Percentiles rank a stretch among this genome's conserved stretches.
These are phyloP conservation scores for Semotilus atromaculatus DNA, from an alignment of 2,797 vertebrate genomes.

Conservation along the genomic window DNA sequence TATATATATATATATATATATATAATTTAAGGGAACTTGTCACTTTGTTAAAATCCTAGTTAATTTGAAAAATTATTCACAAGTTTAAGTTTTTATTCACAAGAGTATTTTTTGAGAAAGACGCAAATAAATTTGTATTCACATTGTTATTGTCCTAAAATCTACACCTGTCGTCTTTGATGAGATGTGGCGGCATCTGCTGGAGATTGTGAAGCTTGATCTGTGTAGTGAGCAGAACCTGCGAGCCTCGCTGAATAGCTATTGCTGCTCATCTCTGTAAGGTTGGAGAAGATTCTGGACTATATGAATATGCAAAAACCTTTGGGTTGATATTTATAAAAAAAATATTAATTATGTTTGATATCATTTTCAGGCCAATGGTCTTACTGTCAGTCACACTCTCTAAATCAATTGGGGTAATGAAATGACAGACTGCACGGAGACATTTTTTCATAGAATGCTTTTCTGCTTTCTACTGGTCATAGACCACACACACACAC, in stretches of 20 bases:
- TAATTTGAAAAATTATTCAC: not conserved
- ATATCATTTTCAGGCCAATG: not conserved
- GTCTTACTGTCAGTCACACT: not conserved
- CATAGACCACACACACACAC: not conserved
- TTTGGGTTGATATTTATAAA: not conserved
- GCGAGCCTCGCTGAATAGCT: not conserved
- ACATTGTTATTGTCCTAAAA: not conserved
- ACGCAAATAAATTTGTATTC: not conserved
- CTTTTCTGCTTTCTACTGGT: not conserved
- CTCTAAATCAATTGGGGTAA: not conserved
- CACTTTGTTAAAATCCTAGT: not conserved
- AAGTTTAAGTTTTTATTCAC: too few species aligned
- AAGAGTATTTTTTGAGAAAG: not conserved
- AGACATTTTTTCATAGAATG: not conserved
- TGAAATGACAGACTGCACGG: not conserved
- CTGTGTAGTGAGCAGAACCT: too few species aligned
- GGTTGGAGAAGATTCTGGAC: not conserved
- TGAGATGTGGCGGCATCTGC: conserved; percentile 13
- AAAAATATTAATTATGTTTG: not conserved
- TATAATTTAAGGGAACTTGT: not conserved
- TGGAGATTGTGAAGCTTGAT: not conserved
- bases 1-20: too few species aligned
- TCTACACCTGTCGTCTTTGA: not conserved
- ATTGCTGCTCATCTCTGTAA: not conserved
- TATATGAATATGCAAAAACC: not conserved